These are phyloP conservation scores for Cyclargus thomasi DNA, from an alignment of 1,140 invertebrate species.

Conservation along the genomic window DNA sequence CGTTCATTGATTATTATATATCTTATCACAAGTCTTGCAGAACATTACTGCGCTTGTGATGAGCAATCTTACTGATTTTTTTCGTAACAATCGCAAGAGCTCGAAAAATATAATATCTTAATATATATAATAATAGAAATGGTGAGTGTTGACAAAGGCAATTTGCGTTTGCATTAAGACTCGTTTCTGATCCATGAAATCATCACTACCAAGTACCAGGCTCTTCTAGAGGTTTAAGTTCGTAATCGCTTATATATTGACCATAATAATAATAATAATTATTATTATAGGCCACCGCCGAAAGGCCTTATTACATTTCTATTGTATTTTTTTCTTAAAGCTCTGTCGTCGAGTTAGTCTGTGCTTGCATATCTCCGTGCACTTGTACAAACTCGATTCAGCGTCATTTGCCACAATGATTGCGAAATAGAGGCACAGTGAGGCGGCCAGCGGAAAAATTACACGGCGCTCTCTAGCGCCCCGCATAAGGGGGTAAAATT, in stretches of 20 bases:
- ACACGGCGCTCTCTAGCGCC: neutral
- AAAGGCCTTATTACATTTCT: no score
- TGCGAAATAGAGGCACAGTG: neutral
- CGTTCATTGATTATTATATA: neutral
- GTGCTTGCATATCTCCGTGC: neutral
- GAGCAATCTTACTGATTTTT: neutral
- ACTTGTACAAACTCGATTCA: conserved; percentile 2
- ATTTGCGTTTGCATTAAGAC: no score
- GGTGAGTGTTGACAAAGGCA: no score
- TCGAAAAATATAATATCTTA: no score
- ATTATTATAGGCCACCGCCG: neutral
- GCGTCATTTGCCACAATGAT: conserved; percentile 1
- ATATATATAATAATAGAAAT: no score
- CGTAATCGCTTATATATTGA: no score
- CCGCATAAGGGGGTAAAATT: neutral
- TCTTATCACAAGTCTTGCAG: neutral
- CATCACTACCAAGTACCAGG: no score
- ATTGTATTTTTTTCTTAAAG: no score
- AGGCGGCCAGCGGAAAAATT: neutral
- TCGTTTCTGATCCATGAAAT: no score
- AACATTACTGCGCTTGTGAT: neutral
- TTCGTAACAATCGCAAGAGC: neutral
- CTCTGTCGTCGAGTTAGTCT: conserved; percentile 3
- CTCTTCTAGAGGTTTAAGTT: no score
- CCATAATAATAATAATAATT: neutral